Evolutionary conservation across 2,113 vertebrate species (phyloP).

Genomic region (Pao palembangensis): DNA sequence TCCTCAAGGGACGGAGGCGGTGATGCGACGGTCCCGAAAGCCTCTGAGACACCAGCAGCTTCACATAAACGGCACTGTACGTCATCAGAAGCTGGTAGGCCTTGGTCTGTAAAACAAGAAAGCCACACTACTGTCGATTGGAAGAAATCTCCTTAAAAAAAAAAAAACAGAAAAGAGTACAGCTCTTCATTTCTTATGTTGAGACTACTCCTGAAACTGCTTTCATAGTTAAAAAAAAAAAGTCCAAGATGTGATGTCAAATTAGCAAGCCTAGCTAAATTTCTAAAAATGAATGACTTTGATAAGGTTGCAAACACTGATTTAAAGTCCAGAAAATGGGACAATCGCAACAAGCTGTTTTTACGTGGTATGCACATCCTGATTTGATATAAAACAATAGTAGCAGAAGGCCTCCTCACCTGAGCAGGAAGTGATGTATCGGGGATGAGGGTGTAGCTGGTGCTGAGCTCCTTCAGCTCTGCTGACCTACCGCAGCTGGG

Average conservation of each 20-base stretch:
- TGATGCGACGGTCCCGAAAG: conserved; percentile 47
- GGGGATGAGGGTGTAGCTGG: conserved; percentile 69
- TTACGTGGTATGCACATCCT: too few relatives aligned
- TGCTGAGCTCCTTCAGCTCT: conserved; percentile 46
- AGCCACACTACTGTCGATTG: too few relatives aligned
- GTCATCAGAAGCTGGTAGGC: conserved; percentile 76
- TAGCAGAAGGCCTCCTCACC: conserved; percentile 39
- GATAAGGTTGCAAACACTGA: too few relatives aligned
- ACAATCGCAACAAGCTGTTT: too few relatives aligned
- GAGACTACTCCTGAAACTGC: too few relatives aligned
- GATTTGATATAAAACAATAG: not conserved
- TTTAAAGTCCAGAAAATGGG: too few relatives aligned
- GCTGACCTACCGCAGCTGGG: conserved; percentile 8
- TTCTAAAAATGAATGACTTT: too few relatives aligned
- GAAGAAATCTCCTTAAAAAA: too few relatives aligned
- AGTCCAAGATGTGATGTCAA: too few relatives aligned
- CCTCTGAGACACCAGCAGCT: conserved; percentile 66
- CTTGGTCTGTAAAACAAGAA: conserved; percentile 49
- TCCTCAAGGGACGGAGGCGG: conserved; percentile 24
- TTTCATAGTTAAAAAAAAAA: too few relatives aligned
- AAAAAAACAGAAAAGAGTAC: not conserved
- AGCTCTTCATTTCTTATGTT: too few relatives aligned
- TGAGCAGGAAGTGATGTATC: conserved; percentile 55
- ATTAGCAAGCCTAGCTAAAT: too few relatives aligned
- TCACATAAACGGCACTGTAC: conserved; percentile 75